Base-by-base conservation (phyloP, 2,797 vertebrate species). In the Falco novaeseelandiae region DNA sequence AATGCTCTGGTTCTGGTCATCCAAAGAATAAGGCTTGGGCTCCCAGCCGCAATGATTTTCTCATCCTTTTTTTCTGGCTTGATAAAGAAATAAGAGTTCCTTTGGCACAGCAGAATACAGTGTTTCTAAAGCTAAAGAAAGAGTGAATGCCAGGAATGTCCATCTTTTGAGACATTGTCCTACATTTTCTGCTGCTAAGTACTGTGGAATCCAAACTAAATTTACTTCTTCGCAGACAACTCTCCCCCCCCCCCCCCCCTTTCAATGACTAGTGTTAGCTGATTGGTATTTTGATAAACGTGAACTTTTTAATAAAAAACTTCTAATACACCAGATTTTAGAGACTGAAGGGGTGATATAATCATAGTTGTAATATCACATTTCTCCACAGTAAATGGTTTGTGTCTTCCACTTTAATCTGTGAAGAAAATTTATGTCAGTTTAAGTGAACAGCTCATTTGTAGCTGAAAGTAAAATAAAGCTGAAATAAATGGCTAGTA, bases 361-460 rank as follows among this genome's bases (percentile, higher is more conserved):
- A 94, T 96, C 82, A 84, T 91, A 84, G 69, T 70, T 96, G 46
- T 94, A 96, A 84, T 96, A 93, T 82, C 95, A 72, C 57, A 90
- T 95, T 97, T 96, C 78, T 91, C 77, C 85, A 65, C 81, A 92
- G 86, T 93, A 96, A 97, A 96, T 97, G 62, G 70, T 71, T 98
- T n/a, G 3, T 96, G 78, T 97, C 88, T 97, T 97, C 84, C 59
- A 72, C 86, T 95, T 97, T 95, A 96, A 96, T 96, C 94, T 96
- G 70, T 86, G 71, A 36, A 93, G 95, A 94, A 97, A 98, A 98
- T 97, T 96, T 97, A 97, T 96, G 58, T 94, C 90, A 88, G n/a
- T 97, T 97, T 97, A 97, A 98, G 55, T 96, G 87, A 97, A 97
- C 52, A 97, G 90, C 78, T 97, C 95, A 96, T 97, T 97, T 98